Base-by-base conservation (phyloP, 2,797 vertebrate species). In the Enteromius viviparus region DNA sequence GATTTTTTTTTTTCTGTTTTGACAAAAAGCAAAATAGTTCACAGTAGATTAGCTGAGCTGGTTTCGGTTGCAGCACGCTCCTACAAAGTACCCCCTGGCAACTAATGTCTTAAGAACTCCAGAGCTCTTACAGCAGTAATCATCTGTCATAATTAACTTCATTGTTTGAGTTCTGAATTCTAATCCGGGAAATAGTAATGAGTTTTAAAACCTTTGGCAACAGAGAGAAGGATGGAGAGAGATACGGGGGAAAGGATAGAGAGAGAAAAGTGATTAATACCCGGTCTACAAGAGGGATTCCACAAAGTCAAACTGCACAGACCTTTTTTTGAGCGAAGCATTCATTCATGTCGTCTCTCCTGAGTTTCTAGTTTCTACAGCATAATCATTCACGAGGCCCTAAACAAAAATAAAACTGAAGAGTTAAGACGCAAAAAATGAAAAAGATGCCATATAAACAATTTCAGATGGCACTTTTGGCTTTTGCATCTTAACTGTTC, bases 61-160 rank as follows among this genome's bases (percentile, higher is more conserved):
- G 78, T 78, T 79, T 83, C 37, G 65, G 55, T 75, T 75, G 29
- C 62, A 34, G 60, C 21, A 34, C 7, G 1, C 23, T 77, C 26
- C n/a, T 66, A 15, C 60, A 81, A 82, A 84, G 62, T 69, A n/a
- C 71, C 71, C 86, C 49, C 34, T 29, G 62, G 82, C 84, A 82
- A 80, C 77, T 84, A 55, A 74, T 68, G 74, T 82, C 68, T 85
- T 79, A 85, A 83, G 58, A 84, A 86, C 82, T 79, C 49, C 78
- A 83, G 60, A 83, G 76, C 76, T 81, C 83, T 84, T 71, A 87
- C 82, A 81, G 87, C 89, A 85, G 85, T 82, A 90, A 89, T 89
- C 85, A 89, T 86, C 85, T 82, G 82, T 89, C 72, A 87, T 91
- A 89, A 91, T 91, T 90, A 91, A 89, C 89, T 89, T 84, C 85